phyloP scores from a whole-genome alignment of 1,140 invertebrate species.

The Penaeus chinensis region DNA sequence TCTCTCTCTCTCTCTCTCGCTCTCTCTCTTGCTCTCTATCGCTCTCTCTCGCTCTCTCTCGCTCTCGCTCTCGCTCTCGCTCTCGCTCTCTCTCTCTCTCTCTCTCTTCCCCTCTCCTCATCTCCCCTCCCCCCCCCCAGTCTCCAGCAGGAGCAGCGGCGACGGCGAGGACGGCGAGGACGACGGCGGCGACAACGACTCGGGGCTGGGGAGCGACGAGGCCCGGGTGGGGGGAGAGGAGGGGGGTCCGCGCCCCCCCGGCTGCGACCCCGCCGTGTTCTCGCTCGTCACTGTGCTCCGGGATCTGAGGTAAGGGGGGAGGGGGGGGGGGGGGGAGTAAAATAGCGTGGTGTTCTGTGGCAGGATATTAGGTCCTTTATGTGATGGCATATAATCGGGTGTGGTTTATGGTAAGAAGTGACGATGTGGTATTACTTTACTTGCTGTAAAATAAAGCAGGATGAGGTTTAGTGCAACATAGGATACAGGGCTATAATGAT shows the following conservation, averaged over 20 bases:
- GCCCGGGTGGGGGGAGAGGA: constrained; percentile 20
- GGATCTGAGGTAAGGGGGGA: constrained; percentile 25
- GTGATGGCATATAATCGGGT: no score
- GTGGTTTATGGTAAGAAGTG: no score
- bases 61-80: no score
- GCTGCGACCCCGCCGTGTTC: constrained; percentile 49
- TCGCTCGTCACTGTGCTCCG: constrained; percentile 36
- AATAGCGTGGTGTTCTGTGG: not conserved
- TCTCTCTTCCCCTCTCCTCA: no score
- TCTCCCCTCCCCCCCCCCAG: not conserved
- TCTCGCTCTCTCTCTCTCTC: no score
- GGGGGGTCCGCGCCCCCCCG: constrained; percentile 16
- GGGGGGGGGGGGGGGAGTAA: not conserved
- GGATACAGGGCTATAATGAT: not conserved
- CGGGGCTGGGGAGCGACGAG: constrained; percentile 45
- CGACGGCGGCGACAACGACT: constrained; percentile 45
- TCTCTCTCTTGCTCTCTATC: no score
- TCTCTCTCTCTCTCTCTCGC: no score
- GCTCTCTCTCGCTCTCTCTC: not conserved
- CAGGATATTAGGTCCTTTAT: no score
- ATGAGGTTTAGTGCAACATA: not conserved
- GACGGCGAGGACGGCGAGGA: constrained; percentile 18
- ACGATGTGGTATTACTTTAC: no score
- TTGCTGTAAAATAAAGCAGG: no score
- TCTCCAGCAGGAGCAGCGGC: constrained; percentile 29